These are phyloP conservation scores for Drepanosiphum platanoidis DNA, from an alignment of 2,888 invertebrate genomes.

Conservation along the genomic window DNA sequence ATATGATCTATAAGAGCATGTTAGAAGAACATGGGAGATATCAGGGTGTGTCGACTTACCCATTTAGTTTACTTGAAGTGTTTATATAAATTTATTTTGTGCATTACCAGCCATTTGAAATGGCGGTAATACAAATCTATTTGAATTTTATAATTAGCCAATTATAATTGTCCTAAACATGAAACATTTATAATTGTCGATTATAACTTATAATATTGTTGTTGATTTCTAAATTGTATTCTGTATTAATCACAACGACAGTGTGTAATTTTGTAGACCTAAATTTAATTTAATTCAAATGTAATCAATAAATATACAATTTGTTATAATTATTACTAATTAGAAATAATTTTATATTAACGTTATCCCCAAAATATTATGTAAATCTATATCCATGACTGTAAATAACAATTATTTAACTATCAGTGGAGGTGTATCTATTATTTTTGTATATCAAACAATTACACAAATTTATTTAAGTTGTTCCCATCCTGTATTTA, in stretches of 20 bases:
- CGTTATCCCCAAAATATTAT: constrained; percentile 58
- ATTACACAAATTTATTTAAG: constrained; percentile 61
- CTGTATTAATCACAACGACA: constrained; percentile 5
- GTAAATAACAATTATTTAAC: constrained; percentile 56
- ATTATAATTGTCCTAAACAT: constrained; percentile 28
- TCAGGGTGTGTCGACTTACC: constrained; percentile 42
- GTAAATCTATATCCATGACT: constrained; percentile 57
- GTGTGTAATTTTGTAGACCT: constrained; percentile 44
- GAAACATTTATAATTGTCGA: no score
- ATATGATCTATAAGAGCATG: constrained; percentile 26
- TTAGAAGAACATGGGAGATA: constrained; percentile 33
- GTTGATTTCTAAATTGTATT: constrained; percentile 43
- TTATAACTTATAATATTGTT: constrained; percentile 28
- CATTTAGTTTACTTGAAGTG: constrained; percentile 1
- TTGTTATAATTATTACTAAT: constrained; percentile 60
- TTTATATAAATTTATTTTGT: constrained; percentile 38
- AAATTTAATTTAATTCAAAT: constrained; percentile 32
- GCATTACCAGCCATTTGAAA: constrained; percentile 4
- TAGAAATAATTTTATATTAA: constrained; percentile 61
- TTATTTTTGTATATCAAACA: constrained; percentile 61
- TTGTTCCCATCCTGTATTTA: constrained; percentile 52
- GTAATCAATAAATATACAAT: constrained; percentile 54
- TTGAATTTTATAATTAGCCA: constrained; percentile 37
- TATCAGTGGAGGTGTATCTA: constrained; percentile 59
- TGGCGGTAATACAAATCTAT: constrained; percentile 9